Evolutionary conservation across 2,113 vertebrate species (phyloP).

Genomic region (Stegostoma tigrinum): DNA sequence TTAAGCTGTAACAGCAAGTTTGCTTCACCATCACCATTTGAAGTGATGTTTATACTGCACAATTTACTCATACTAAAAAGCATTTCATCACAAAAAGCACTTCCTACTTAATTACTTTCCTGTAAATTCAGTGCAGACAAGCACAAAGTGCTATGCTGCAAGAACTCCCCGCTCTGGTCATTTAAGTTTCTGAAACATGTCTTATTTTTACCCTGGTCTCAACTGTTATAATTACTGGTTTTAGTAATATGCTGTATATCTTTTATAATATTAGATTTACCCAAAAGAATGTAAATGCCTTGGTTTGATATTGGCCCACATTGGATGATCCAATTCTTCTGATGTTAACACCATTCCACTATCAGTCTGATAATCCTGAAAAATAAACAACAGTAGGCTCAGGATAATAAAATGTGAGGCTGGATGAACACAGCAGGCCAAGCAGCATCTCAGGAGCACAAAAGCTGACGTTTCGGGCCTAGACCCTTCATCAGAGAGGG

Average conservation of each 20-base stretch:
- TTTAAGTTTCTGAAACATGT: not conserved
- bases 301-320: conserved; percentile 59
- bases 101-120: conserved; percentile 22
- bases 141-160: not conserved
- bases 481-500: too few species aligned
- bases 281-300: conserved; percentile 55
- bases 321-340: conserved; percentile 69
- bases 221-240: not conserved
- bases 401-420: too few species aligned
- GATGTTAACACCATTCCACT: conserved; percentile 70
- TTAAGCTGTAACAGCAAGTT: not conserved
- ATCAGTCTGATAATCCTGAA: conserved; percentile 71
- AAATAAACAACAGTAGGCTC: not conserved
- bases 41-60: conserved; percentile 19
- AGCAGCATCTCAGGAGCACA: too few species aligned
- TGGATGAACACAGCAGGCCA: too few species aligned
- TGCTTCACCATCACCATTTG: not conserved
- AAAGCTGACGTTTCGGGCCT: too few species aligned
- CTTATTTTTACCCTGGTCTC: not conserved
- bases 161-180: not conserved
- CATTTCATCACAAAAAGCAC: not conserved
- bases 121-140: not conserved
- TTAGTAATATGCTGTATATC: not conserved
- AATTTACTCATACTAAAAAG: not conserved
- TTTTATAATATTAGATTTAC: conserved; percentile 41